Evolutionary conservation across 1,140 invertebrate species (phyloP).

Genomic region (Drosophila varians): DNA sequence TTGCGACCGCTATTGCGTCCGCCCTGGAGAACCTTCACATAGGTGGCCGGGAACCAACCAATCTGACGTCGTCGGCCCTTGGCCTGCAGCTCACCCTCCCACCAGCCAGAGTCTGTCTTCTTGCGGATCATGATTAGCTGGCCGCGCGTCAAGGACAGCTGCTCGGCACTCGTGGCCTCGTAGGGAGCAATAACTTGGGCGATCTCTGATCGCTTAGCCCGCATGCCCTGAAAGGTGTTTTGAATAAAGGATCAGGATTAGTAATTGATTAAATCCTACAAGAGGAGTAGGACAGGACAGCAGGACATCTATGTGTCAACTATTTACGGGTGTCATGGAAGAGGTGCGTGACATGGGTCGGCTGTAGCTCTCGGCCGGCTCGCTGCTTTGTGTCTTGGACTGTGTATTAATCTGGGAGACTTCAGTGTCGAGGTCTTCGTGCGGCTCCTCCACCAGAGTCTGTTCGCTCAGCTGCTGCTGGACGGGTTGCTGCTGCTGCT

Average conservation of each 20-base stretch:
- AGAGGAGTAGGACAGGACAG: background rate
- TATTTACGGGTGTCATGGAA: conserved; percentile 84
- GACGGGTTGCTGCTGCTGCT: conserved; percentile 20
- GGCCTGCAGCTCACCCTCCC: conserved; percentile 99
- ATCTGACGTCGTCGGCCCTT: conserved; percentile 97
- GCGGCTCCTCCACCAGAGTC: conserved; percentile 67
- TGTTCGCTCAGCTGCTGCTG: conserved; percentile 33
- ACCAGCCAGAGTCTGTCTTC: conserved; percentile 98
- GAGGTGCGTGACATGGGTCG: conserved; percentile 83
- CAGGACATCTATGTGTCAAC: conserved; percentile 54
- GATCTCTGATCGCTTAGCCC: conserved; percentile 92
- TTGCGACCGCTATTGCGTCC: conserved; percentile 89
- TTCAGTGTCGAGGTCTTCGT: conserved; percentile 83
- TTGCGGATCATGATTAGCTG: conserved; percentile 98
- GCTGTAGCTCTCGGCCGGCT: conserved; percentile 80
- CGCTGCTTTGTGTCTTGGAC: conserved; percentile 77
- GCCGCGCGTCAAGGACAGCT: conserved; percentile 94
- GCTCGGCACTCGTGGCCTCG: conserved; percentile 94
- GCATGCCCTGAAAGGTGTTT: conserved; percentile 75
- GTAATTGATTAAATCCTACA: too few relatives aligned
- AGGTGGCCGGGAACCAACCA: conserved; percentile 99
- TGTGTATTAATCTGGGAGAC: conserved; percentile 84
- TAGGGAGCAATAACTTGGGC: conserved; percentile 95
- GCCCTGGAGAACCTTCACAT: conserved; percentile 93
- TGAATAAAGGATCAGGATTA: background rate